Evolutionary conservation across 1,140 invertebrate genomes (phyloP).

Genomic region (Aporrectodea caliginosa): DNA sequence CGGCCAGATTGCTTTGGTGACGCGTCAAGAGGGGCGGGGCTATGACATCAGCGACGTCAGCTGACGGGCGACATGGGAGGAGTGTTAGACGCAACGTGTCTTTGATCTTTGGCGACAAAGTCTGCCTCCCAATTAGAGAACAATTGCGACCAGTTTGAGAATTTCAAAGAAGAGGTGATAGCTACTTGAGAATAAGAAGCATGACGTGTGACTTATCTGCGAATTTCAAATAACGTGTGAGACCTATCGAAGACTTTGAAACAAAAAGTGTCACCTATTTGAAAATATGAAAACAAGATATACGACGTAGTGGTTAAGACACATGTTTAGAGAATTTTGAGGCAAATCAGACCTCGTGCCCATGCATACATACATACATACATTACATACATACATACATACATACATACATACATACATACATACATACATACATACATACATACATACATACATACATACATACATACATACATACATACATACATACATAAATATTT

Average conservation of each 20-base stretch:
- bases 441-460: constrained; percentile 7
- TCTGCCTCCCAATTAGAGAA: too few species aligned
- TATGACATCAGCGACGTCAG: too few species aligned
- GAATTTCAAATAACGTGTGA: background rate
- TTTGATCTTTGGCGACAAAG: too few species aligned
- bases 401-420: constrained; percentile 2
- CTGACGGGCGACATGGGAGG: too few species aligned
- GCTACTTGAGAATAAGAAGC: background rate
- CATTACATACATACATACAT: too few species aligned
- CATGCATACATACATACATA: too few species aligned
- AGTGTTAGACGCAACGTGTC: too few species aligned
- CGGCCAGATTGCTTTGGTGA: too few species aligned
- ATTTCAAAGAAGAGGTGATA: background rate
- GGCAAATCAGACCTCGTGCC: background rate
- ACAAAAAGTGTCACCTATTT: background rate
- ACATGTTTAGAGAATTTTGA: background rate
- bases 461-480: constrained; percentile 7
- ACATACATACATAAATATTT: too few species aligned
- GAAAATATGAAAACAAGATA: background rate
- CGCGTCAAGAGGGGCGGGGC: too few species aligned
- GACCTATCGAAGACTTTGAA: background rate
- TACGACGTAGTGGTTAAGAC: background rate
- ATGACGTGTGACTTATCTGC: background rate
- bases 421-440: constrained; percentile 7
- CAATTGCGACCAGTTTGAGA: too few species aligned